These are phyloP conservation scores for Actinernus sp. DNA, from an alignment of 92 coral and sea anemone species.

Conservation along the genomic window DNA sequence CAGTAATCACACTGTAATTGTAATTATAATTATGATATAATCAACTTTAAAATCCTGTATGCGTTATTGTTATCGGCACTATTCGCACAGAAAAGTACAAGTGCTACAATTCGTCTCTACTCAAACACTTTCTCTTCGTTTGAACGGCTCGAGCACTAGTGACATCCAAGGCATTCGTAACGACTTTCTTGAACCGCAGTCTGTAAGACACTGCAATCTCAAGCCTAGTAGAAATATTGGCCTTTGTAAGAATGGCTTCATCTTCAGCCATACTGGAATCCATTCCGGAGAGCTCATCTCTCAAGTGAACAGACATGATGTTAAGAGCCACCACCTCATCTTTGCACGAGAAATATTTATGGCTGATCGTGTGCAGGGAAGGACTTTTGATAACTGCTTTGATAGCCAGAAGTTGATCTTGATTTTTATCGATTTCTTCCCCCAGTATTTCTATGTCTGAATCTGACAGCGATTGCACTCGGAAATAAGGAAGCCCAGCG, in stretches of 20 bases:
- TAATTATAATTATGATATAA: no score
- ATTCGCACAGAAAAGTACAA: no score
- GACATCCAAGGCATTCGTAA: conserved; percentile 58
- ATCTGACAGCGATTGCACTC: conserved; percentile 62
- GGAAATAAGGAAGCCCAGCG: conserved; percentile 63
- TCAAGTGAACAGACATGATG: conserved; percentile 59
- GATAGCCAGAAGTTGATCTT: conserved; percentile 21
- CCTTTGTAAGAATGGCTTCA: conserved; percentile 44
- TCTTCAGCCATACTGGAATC: conserved; percentile 64
- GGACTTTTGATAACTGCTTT: conserved; percentile 59
- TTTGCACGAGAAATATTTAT: conserved; percentile 62
- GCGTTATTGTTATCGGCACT: no score
- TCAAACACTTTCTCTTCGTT: conserved; percentile 65
- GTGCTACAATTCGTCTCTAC: conserved; percentile 70
- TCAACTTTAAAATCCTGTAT: no score
- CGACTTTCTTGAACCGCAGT: conserved; percentile 62
- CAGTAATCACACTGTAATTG: no score
- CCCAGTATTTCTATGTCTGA: conserved; percentile 27
- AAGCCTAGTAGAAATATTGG: conserved; percentile 15
- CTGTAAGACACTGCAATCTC: conserved; percentile 57
- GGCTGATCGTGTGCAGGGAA: conserved; percentile 36
- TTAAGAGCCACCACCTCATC: conserved; percentile 75
- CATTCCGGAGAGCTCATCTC: conserved; percentile 64
- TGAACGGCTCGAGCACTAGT: conserved; percentile 72
- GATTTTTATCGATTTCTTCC: conserved; percentile 28